Conservation (phyloP, 2,113 vertebrate species). For the Lepidothrix coronata region DNA sequence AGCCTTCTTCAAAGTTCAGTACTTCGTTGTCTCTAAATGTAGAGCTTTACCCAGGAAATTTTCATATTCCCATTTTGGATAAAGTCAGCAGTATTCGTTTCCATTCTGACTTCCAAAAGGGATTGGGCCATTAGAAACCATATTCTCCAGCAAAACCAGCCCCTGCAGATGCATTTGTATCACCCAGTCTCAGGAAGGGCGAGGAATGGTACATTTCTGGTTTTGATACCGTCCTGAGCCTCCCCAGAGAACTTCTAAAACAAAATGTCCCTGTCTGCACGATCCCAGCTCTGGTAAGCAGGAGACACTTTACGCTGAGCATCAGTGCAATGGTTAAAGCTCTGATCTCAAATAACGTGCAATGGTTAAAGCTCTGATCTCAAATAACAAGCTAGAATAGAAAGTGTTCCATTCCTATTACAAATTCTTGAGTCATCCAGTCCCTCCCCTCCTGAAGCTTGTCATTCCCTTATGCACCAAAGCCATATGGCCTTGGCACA, state of each 20-base stretch:
- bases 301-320: not conserved
- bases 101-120: not conserved
- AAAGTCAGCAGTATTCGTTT: not conserved
- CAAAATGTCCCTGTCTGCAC: not conserved
- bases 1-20: not conserved
- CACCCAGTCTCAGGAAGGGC: not conserved
- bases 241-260: not conserved
- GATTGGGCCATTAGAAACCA: not conserved
- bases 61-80: not conserved
- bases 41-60: not conserved
- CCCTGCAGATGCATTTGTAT: not conserved
- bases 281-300: not conserved
- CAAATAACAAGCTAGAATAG: not conserved
- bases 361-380: not conserved
- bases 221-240: not conserved
- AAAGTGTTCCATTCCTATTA: not conserved
- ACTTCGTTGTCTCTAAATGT: not conserved
- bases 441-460: conserved; percentile 1
- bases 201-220: not conserved
- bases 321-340: not conserved
- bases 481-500: conserved; percentile 28
- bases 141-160: not conserved
- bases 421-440: conserved; percentile 2
- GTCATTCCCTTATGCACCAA: not conserved
- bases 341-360: not conserved